Conservation (phyloP, 2,888 invertebrate genomes). For the Mesochorus sp. region DNA sequence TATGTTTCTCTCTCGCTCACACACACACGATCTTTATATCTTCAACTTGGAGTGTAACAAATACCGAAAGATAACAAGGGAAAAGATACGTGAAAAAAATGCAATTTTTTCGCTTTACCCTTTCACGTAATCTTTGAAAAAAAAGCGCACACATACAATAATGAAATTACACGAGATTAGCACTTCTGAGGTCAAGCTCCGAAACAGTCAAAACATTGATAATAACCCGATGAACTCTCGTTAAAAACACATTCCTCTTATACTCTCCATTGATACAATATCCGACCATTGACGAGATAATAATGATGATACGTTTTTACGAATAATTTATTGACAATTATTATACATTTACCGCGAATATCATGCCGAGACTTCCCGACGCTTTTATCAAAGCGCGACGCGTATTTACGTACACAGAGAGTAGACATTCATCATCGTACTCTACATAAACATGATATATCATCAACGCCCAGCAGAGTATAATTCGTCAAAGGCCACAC, state of each 20-base stretch:
- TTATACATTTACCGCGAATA: constrained; percentile 41
- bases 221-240: not conserved
- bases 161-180: not conserved
- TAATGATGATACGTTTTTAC: constrained; percentile 2
- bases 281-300: too few species aligned
- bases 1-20: constrained; percentile 3
- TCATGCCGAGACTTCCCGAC: constrained; percentile 18
- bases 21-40: constrained; percentile 6
- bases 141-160: not conserved
- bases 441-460: constrained; percentile 15
- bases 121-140: not conserved
- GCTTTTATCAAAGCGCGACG: constrained; percentile 9
- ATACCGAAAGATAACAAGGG: not conserved
- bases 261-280: not conserved
- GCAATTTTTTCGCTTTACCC: not conserved
- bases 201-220: constrained; percentile 29
- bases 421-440: constrained; percentile 11
- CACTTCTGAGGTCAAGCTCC: constrained; percentile 6
- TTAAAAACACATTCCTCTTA: not conserved
- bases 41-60: too few species aligned
- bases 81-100: not conserved
- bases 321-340: constrained; percentile 53
- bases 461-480: constrained; percentile 1
- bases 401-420: not conserved
- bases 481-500: constrained; percentile 35